Base-by-base conservation (phyloP, 92 coral and sea anemone species). In the Umimayanthus chanpuru region DNA sequence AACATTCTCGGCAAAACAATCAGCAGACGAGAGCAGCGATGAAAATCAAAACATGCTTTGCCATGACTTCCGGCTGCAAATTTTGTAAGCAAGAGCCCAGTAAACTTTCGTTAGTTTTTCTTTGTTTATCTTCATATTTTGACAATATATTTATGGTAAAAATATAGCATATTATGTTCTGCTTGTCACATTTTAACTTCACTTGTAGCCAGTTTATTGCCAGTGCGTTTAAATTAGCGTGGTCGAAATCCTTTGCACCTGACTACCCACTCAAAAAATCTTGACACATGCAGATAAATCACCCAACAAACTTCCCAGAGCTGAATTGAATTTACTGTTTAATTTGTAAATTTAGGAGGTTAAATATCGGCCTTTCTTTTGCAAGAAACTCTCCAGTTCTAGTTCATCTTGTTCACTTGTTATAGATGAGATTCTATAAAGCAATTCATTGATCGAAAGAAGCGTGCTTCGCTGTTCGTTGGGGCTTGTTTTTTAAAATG, bases 31-130 rank as follows among this genome's bases (percentile, higher is more conserved):
- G 56, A 55, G 68, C 85, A 53, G 49, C 68, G 14, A 29, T 56
- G 85, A 36, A 56, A 80, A 80, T 53, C 85, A 80, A 80, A 80
- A 80, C 85, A 55, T 23, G 72, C 20, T 38, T 30, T 12, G 66
- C 41, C 21, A 30, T 80, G 30, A 30, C 70, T 29, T 80, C 85
- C 66, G 70, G 44, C 79, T n/a, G 50, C 28, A 43, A 43, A 75
- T 39, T 32, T 36, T 18, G 28, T 43, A 75, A 75, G 23, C 44
- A 32, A 75, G 23, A 73, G 10, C 65, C 18, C 50, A 6, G 50
- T 47, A 47, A 56, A 56, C 61, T 73, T 32, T 9, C 47, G 4
- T 73, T 23, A 73, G n/a, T 38, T 38, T 73, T 36, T 73, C 26
- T 2, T 8, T 73, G 23, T 73, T 36, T 38, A 38, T 18, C 49